Percentiles rank a stretch among this genome's conserved stretches.
Evolutionary conservation across 2,113 vertebrate species (phyloP).

Genomic region (human): GRCh38 chr4:52111501-52112000

Average conservation of each 20-base stretch:
- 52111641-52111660: neutral
- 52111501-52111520: neutral
- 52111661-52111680: neutral
- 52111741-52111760: neutral
- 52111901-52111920: neutral
- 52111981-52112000: neutral
- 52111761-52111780: neutral
- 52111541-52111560: no score
- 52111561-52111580: neutral
- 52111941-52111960: neutral
- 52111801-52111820: neutral
- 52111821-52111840: neutral
- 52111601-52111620: neutral
- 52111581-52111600: neutral
- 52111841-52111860: neutral
- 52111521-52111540: neutral
- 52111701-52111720: neutral
- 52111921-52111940: neutral
- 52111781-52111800: neutral
- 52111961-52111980: neutral
- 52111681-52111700: neutral
- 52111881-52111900: conserved; percentile 5
- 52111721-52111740: neutral
- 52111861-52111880: neutral
- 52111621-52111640: neutral